Conservation (phyloP, 2,113 vertebrate genomes). For the Cephalopterus ornatus region DNA sequence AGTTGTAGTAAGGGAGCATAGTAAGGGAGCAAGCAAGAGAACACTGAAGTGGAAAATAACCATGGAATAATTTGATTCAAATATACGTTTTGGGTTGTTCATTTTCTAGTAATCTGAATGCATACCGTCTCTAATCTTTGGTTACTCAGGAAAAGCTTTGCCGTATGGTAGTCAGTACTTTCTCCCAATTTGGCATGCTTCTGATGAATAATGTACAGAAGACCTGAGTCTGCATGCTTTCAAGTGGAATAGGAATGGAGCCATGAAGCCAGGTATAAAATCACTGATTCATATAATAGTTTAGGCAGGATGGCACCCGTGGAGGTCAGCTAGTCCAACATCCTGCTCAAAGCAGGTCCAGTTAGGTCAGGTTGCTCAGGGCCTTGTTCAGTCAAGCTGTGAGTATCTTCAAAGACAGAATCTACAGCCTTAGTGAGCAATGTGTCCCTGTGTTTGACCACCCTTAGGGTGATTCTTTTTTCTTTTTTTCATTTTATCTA, state of each 20-base stretch:
- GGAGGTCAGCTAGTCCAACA: neutral
- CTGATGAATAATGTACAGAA: neutral
- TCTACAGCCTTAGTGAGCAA: neutral
- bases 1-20: neutral
- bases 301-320: neutral
- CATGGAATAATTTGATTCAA: neutral
- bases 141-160: neutral
- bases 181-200: neutral
- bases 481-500: neutral
- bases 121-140: neutral
- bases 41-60: neutral
- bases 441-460: neutral
- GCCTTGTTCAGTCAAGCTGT: neutral
- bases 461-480: neutral
- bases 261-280: neutral
- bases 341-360: neutral
- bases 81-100: neutral
- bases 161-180: neutral
- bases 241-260: neutral
- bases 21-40: neutral
- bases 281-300: neutral
- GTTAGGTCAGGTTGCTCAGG: neutral
- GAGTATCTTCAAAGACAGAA: neutral
- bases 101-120: neutral
- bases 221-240: neutral